Percentiles rank a stretch among this genome's conserved stretches.
These are phyloP conservation scores for Drosophila ananassae DNA, from an alignment of 1,140 invertebrate genomes.

Conservation along the genomic window DNA sequence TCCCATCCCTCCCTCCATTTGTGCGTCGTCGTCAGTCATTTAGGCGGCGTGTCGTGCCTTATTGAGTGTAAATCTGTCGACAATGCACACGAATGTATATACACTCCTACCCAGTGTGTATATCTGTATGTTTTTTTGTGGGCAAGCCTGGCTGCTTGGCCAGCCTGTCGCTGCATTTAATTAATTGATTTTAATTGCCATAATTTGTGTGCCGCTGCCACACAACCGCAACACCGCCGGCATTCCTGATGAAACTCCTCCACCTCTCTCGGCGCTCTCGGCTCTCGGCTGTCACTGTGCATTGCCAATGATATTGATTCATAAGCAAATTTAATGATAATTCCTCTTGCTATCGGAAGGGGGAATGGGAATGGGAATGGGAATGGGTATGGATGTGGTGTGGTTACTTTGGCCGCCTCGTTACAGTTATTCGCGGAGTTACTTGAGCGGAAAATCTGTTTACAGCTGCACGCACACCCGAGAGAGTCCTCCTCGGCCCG, in stretches of 20 bases:
- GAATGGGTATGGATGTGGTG: constrained; percentile 14
- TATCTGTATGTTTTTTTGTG: constrained; percentile 9
- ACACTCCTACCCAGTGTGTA: constrained; percentile 21
- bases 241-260: constrained; percentile 56
- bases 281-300: constrained; percentile 33
- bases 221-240: constrained; percentile 76
- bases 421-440: constrained; percentile 78
- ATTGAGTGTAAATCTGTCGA: constrained; percentile 82
- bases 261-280: not conserved
- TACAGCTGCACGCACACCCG: constrained; percentile 81
- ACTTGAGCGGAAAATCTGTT: constrained; percentile 82
- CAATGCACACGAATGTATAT: constrained; percentile 57
- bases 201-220: constrained; percentile 81
- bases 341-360: constrained; percentile 38
- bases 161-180: constrained; percentile 75
- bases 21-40: constrained; percentile 68
- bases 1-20: constrained; percentile 12
- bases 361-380: not conserved
- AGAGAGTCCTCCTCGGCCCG: constrained; percentile 3
- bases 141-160: constrained; percentile 20
- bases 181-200: constrained; percentile 83
- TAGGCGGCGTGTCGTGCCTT: constrained; percentile 80
- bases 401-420: constrained; percentile 52
- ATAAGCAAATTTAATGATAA: constrained; percentile 82
- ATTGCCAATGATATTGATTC: constrained; percentile 78